Conservation (phyloP, 2,888 invertebrate genomes). For the Amphimallon solstitiale region DNA sequence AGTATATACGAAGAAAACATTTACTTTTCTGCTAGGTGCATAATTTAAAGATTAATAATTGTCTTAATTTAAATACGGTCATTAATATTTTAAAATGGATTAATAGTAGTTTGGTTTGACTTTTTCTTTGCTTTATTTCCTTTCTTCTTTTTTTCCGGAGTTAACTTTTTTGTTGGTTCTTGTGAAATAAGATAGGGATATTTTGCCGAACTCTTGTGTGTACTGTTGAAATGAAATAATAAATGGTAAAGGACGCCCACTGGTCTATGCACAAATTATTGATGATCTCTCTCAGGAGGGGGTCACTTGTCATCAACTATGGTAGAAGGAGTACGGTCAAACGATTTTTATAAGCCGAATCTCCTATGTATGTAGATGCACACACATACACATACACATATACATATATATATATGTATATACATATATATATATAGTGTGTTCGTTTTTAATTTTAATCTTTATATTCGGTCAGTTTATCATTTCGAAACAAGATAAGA, state of each 20-base stretch:
- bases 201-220: conserved; percentile 18
- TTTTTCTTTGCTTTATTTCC: no score
- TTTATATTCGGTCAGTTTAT: conserved; percentile 37
- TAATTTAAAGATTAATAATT: conserved; percentile 5
- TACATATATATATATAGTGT: no score
- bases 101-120: neutral
- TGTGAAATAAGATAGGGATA: conserved; percentile 2
- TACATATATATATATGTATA: no score
- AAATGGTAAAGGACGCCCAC: conserved; percentile 50
- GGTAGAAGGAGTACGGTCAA: conserved; percentile 11
- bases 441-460: conserved; percentile 37
- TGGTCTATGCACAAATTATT: conserved; percentile 51
- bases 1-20: no score
- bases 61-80: conserved; percentile 2
- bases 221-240: conserved; percentile 45
- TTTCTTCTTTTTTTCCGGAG: neutral
- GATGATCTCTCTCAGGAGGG: conserved; percentile 49
- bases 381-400: no score
- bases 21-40: neutral
- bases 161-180: neutral
- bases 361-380: no score
- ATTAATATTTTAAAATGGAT: conserved; percentile 8
- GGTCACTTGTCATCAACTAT: conserved; percentile 49
- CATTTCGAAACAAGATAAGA: conserved; percentile 44
- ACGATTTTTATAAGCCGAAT: neutral